These are phyloP conservation scores for Eupithecia insigniata DNA, from an alignment of 2,888 invertebrate species.

Conservation along the genomic window DNA sequence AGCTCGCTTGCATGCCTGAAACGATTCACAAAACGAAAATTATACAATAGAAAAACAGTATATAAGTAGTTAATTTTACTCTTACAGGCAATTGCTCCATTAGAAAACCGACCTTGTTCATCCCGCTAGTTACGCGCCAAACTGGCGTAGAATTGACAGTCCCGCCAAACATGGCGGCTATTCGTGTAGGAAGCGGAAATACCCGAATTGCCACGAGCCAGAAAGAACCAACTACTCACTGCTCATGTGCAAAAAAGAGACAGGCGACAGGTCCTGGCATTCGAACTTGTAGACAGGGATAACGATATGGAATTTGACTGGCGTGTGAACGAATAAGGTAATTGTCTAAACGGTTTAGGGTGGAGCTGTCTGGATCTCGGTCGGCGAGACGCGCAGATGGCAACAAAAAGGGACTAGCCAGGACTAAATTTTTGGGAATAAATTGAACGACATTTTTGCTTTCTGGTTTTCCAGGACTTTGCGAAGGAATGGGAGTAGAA, in stretches of 20 bases:
- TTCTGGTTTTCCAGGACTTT: conserved; percentile 48
- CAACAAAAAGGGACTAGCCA: conserved; percentile 80
- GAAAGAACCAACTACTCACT: conserved; percentile 75
- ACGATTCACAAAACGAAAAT: conserved; percentile 50
- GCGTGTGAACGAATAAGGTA: conserved; percentile 76
- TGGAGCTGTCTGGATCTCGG: conserved; percentile 83
- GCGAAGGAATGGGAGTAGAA: conserved; percentile 50
- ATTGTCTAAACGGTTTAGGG: conserved; percentile 81
- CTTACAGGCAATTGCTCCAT: conserved; percentile 56
- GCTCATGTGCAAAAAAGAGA: conserved; percentile 75
- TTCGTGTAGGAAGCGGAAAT: conserved; percentile 82
- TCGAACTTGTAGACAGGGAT: conserved; percentile 75
- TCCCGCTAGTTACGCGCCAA: conserved; percentile 78
- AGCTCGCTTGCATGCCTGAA: conserved; percentile 54
- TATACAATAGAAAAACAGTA: conserved; percentile 25
- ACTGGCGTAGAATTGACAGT: conserved; percentile 82
- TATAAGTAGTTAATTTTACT: conserved; percentile 38
- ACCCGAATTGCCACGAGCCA: conserved; percentile 80
- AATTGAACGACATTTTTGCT: conserved; percentile 83
- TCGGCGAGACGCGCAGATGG: conserved; percentile 78
- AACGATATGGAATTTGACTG: conserved; percentile 67
- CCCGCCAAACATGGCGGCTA: conserved; percentile 83
- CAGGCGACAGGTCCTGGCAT: conserved; percentile 73
- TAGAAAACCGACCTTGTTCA: conserved; percentile 74
- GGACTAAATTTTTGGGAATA: conserved; percentile 80